phyloP scores from a whole-genome alignment of 1,140 invertebrate genomes.

The Hycleus phaleratus region DNA sequence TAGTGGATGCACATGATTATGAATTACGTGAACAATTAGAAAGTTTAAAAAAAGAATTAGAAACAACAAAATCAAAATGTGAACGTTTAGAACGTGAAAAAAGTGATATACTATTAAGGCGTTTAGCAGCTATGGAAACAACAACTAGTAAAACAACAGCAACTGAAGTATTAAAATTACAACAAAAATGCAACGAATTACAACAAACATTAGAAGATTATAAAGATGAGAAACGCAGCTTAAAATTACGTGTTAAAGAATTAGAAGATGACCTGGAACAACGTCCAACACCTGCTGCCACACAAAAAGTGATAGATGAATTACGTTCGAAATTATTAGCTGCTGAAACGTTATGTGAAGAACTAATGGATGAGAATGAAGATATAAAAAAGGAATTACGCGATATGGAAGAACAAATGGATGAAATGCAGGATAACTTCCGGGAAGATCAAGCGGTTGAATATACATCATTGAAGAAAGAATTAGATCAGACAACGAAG shows the following conservation, averaged over 20 bases:
- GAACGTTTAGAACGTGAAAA: slow-evolving; percentile 79
- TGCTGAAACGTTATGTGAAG: slow-evolving; percentile 83
- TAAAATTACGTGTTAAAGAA: slow-evolving; percentile 61
- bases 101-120: slow-evolving; percentile 70
- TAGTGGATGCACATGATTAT: slow-evolving; percentile 42
- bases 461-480: slow-evolving; percentile 87
- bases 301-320: slow-evolving; percentile 54
- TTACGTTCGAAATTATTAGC: slow-evolving; percentile 71
- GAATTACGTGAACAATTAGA: slow-evolving; percentile 58
- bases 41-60: slow-evolving; percentile 55
- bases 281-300: slow-evolving; percentile 46
- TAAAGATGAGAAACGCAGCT: slow-evolving; percentile 72
- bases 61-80: slow-evolving; percentile 55
- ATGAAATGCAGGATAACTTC: slow-evolving; percentile 97
- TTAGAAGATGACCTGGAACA: slow-evolving; percentile 59
- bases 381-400: slow-evolving; percentile 89
- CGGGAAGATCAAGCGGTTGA: slow-evolving; percentile 96
- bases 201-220: slow-evolving; percentile 70
- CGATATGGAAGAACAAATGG: slow-evolving; percentile 92
- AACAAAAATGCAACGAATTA: slow-evolving; percentile 76
- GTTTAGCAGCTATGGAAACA: slow-evolving; percentile 67
- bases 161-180: slow-evolving; percentile 61
- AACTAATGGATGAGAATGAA: slow-evolving; percentile 94
- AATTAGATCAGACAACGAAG: slow-evolving; percentile 92
- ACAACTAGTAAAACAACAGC: slow-evolving; percentile 61